Evolutionary conservation across 1,140 invertebrate genomes (phyloP), one percentile per base, ranked within the genome.

Genomic region (Kradibia gibbosae): DNA sequence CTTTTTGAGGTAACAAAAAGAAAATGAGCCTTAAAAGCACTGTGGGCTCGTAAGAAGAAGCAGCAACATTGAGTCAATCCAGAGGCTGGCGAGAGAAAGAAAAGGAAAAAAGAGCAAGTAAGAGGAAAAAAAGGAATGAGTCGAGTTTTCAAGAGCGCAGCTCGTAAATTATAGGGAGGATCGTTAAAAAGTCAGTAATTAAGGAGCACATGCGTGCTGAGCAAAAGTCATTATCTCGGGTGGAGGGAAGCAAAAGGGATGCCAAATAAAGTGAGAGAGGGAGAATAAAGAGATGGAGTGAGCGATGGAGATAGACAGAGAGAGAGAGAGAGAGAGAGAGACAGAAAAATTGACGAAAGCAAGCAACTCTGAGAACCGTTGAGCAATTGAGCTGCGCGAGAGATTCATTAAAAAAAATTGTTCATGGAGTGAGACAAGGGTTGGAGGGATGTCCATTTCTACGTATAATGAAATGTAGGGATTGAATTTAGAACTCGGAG

Each of bases 131-230:
- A 77, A 81, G 50, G 65, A 81, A 55, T 45, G 45, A 81, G 25
- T 42, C 60, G 62, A 81, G 72, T 75, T 70, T 81, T 80, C 31
- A 57, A 72, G 74, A 71, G 74, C 80, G 75, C 73, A 83, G 57
- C 82, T 80, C 78, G 78, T 80, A 83, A 80, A 83, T 80, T 83
- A 80, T 70, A 83, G 81, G 76, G 80, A 55, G 70, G 71, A 73
- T 82, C 57, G 74, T 79, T 82, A 82, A 82, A 82, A 82, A 82
- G 39, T 36, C 67, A 76, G 81, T 79, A 82, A 82, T 82, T 82
- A 78, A 82, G 81, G 81, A 78, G 70, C 70, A 53, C 65, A 72
- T 67, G 76, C 71, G 81, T 78, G 81, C 81, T 45, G 65, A 76
- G 75, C 81, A 73, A 78, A 82, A 82, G 75, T 78, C 81, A 82